phyloP scores from a whole-genome alignment of 2,113 vertebrate genomes.

The Coregonus clupeaformis region DNA sequence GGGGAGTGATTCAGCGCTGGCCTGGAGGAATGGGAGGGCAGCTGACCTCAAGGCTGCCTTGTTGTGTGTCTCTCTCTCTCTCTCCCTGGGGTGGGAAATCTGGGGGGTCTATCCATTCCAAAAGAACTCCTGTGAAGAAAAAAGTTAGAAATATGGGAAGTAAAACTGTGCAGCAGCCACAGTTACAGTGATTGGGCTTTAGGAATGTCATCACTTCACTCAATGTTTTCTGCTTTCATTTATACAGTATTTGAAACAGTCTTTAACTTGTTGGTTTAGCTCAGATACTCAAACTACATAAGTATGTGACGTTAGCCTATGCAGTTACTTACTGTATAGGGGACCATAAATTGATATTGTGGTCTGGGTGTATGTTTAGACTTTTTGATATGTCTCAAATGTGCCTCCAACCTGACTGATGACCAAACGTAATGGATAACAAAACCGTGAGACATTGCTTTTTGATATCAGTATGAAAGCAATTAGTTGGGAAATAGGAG shows the following conservation, averaged over 20 bases:
- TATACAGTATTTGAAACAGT: too few species aligned
- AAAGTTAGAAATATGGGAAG: neutral
- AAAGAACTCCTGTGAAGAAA: neutral
- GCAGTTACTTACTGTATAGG: too few species aligned
- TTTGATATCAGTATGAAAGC: slow-evolving; percentile 5
- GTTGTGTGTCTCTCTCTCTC: slow-evolving; percentile 1
- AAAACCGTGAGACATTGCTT: neutral
- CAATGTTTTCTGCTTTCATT: too few species aligned
- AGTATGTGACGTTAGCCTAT: too few species aligned
- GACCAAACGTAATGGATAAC: neutral
- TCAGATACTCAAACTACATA: too few species aligned
- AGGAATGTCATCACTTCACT: neutral
- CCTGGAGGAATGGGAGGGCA: neutral
- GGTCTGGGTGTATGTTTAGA: too few species aligned
- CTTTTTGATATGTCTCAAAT: neutral
- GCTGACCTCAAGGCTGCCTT: neutral
- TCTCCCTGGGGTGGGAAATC: neutral
- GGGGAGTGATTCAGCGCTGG: neutral
- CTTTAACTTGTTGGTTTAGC: too few species aligned
- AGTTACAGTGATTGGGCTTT: neutral
- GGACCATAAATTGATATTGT: too few species aligned
- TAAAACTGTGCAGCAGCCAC: neutral
- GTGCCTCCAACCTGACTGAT: neutral
- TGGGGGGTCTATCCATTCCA: neutral
- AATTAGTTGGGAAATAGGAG: slow-evolving; percentile 2